Percentiles rank a stretch among this genome's conserved stretches.
Conservation (phyloP, 2,113 vertebrate genomes). For the Sylvilagus bachmani region DNA sequence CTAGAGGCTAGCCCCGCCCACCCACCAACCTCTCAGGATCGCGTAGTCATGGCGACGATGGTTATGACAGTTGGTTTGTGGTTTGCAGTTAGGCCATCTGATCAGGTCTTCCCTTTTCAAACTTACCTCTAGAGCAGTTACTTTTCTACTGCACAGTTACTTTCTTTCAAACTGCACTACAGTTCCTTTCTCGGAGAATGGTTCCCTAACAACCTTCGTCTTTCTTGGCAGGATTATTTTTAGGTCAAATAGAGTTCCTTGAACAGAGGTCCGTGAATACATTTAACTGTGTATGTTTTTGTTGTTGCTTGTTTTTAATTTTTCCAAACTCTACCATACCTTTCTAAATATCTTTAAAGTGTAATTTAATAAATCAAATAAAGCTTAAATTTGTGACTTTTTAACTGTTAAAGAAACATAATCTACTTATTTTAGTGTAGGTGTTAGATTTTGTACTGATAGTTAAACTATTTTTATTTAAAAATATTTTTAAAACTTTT, state of each 20-base stretch:
- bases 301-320: not conserved
- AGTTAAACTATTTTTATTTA: conserved; percentile 26
- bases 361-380: not conserved
- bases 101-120: no score
- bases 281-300: not conserved
- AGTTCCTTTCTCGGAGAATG: no score
- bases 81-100: no score
- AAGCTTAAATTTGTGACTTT: conserved; percentile 13
- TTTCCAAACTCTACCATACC: not conserved
- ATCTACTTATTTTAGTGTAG: conserved; percentile 27
- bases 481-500: conserved; percentile 7
- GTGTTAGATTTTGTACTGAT: not conserved
- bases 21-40: no score
- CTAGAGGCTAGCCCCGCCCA: no score
- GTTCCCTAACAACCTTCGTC: not conserved
- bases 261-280: not conserved
- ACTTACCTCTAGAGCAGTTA: no score
- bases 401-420: not conserved
- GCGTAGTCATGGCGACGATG: no score
- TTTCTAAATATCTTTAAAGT: conserved; percentile 30
- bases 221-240: not conserved
- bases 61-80: no score
- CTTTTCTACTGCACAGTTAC: no score
- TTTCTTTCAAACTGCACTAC: no score
- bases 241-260: not conserved